Evolutionary conservation across 2,113 vertebrate genomes (phyloP), one percentile per base, ranked within the genome.

Genomic region (Camarhynchus parvulus): DNA sequence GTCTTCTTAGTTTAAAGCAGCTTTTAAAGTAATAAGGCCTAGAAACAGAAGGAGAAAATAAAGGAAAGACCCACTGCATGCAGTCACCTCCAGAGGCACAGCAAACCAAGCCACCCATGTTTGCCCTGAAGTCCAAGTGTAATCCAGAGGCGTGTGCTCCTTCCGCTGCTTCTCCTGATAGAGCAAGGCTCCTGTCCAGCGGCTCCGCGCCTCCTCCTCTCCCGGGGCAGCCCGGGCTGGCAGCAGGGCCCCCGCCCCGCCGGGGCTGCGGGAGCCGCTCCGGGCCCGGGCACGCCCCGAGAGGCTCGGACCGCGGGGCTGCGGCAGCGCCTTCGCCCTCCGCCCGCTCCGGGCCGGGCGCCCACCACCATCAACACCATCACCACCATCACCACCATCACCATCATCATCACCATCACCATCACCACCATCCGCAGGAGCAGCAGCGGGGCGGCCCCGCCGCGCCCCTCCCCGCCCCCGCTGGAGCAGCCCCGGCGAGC

Each of bases 11-110:
- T 24, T 62, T 16, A 70, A 67, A 58, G 72, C 33, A 35, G 63
- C 7, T 30, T 30, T 83, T 44, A 62, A n/a, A 53, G n/a, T n/a
- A 37, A 10, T 33, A 47, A 22, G 9, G 30, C 39, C 27, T 14
- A 27, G 41, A 74, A 82, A 55, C n/a, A 50, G 46, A 27, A 58
- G 33, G 5, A 73, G 37, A 64, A 64, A 56, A 76, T 7, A 37
- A 46, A 35, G 0, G 0, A 37, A 66, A 69, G 35, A 66, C 31
- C 13, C 15, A 1, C 3, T 19, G 35, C 69, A 8, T 0, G 35
- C 56, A 56, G 77, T 14, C 61, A 23, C 56, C 47, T 74, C 83
- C 76, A 37, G 44, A 84, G 66, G 21, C 89, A n/a, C 44, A 22
- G 52, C 63, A 15, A n/a, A 39, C 5, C 58, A 3, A 12, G 53